These are phyloP conservation scores for Hydropsyche betteni DNA, from an alignment of 2,888 invertebrate species.

Conservation along the genomic window DNA sequence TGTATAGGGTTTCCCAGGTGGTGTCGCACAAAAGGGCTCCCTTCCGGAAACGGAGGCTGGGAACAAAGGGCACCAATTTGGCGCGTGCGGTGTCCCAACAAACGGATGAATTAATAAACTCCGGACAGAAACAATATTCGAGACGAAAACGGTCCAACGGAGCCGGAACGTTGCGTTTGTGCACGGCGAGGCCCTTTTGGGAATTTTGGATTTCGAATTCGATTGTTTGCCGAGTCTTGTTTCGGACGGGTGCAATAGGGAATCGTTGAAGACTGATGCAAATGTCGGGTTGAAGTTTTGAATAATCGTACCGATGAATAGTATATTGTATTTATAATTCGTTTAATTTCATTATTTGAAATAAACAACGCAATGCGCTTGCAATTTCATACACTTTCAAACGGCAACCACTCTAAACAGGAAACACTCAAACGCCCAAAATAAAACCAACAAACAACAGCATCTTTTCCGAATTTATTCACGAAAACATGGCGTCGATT, in stretches of 20 bases:
- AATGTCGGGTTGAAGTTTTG: neutral
- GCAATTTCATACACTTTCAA: no score
- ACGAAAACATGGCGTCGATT: neutral
- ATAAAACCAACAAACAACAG: neutral
- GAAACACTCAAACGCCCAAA: no score
- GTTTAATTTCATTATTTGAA: no score
- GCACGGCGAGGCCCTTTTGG: neutral
- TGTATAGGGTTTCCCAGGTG: no score
- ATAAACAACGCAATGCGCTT: no score
- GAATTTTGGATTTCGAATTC: no score
- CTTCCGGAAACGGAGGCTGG: no score
- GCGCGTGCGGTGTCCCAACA: constrained; percentile 43
- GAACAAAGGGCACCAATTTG: constrained; percentile 40
- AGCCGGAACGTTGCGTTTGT: neutral
- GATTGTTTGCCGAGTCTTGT: no score
- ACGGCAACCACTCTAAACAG: neutral
- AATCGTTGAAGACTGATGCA: neutral
- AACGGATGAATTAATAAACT: constrained; percentile 50
- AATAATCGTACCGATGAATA: neutral
- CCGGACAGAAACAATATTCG: constrained; percentile 50
- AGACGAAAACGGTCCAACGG: constrained; percentile 30
- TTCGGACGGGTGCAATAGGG: neutral
- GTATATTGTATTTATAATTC: neutral
- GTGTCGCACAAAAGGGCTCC: no score
- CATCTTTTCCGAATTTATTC: neutral